These are phyloP conservation scores for Cheilosia urbana DNA, from an alignment of 2,888 invertebrate species.

Conservation along the genomic window DNA sequence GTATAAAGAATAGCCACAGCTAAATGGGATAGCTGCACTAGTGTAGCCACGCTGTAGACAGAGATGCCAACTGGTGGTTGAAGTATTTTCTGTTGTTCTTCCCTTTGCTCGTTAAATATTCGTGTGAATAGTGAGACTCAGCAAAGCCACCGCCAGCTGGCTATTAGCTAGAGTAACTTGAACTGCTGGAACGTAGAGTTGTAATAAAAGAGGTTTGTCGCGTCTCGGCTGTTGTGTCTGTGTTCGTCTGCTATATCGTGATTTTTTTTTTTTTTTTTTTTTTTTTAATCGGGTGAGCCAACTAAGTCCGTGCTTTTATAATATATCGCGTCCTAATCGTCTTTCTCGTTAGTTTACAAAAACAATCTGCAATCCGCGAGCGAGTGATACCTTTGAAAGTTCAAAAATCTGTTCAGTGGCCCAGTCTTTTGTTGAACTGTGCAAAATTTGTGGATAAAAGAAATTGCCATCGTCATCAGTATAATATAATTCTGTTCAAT, in stretches of 20 bases:
- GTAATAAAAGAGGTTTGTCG: constrained; percentile 62
- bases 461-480: constrained; percentile 41
- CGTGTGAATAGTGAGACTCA: constrained; percentile 53
- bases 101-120: constrained; percentile 44
- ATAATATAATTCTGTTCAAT: constrained; percentile 10
- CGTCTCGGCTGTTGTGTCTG: constrained; percentile 63
- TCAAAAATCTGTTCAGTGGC: not conserved
- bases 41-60: constrained; percentile 27
- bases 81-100: constrained; percentile 22
- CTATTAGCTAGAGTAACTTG: constrained; percentile 70
- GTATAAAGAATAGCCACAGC: constrained; percentile 63
- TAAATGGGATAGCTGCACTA: constrained; percentile 53
- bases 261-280: constrained; percentile 10
- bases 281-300: constrained; percentile 21
- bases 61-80: constrained; percentile 63
- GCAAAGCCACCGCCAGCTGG: constrained; percentile 71
- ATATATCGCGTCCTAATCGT: constrained; percentile 14
- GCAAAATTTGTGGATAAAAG: constrained; percentile 17
- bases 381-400: constrained; percentile 18
- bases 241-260: constrained; percentile 66
- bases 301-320: not conserved
- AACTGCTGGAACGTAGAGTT: constrained; percentile 71
- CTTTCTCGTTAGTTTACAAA: not conserved
- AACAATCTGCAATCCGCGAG: not conserved
- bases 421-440: constrained; percentile 1